These are phyloP conservation scores for Stramonita haemastoma DNA, from an alignment of 2,888 invertebrate genomes.

Conservation along the genomic window DNA sequence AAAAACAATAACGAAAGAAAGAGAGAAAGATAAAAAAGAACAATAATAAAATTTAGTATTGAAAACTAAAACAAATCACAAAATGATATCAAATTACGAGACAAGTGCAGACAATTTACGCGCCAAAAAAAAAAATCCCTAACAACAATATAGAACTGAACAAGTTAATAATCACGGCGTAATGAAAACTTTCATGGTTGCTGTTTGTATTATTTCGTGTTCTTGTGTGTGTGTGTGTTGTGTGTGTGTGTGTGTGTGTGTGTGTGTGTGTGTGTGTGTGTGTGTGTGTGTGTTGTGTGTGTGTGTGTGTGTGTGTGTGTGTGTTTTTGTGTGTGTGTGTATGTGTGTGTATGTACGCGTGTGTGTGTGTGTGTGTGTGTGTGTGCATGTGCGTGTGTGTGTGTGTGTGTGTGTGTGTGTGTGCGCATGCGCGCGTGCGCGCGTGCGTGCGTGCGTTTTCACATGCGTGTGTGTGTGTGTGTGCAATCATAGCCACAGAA, in stretches of 20 bases:
- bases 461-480: background rate
- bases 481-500: too few relatives aligned
- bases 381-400: background rate
- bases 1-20: too few relatives aligned
- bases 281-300: background rate
- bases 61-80: too few relatives aligned
- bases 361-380: background rate
- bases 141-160: too few relatives aligned
- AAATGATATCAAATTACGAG: too few relatives aligned
- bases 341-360: background rate
- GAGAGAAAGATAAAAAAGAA: too few relatives aligned
- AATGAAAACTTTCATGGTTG: too few relatives aligned
- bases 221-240: background rate
- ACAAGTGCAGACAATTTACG: too few relatives aligned
- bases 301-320: conserved; percentile 3
- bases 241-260: background rate
- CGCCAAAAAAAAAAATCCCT: too few relatives aligned
- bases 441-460: background rate
- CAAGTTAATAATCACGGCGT: too few relatives aligned
- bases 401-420: background rate
- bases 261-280: background rate
- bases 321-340: background rate
- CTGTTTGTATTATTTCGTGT: background rate
- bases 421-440: background rate
- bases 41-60: too few relatives aligned